Conservation (phyloP, 2,113 vertebrate genomes). For the Syrrhaptes paradoxus region DNA sequence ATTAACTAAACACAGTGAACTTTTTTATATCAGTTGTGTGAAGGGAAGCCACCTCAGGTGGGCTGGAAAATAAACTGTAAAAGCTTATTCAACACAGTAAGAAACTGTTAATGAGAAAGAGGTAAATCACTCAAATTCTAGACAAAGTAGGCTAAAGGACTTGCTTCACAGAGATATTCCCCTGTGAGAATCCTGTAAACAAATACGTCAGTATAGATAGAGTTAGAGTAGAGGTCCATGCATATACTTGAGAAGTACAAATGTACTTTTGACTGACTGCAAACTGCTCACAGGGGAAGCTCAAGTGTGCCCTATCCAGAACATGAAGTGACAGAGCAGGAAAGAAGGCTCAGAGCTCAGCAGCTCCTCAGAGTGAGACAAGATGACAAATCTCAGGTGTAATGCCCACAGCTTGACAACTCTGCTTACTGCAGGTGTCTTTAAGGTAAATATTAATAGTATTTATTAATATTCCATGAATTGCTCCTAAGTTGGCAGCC, state of each 20-base stretch:
- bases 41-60: neutral
- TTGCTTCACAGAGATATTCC: neutral
- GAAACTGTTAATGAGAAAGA: constrained; percentile 9
- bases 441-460: too few relatives aligned
- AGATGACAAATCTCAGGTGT: neutral
- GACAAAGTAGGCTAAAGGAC: neutral
- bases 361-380: neutral
- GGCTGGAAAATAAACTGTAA: constrained; percentile 17
- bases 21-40: neutral
- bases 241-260: neutral
- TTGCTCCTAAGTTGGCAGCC: neutral
- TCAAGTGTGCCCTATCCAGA: neutral
- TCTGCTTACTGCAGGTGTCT: neutral
- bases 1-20: neutral
- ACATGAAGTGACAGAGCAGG: neutral
- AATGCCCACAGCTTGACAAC: neutral
- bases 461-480: neutral
- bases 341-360: neutral
- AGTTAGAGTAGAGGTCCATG: neutral
- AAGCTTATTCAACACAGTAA: constrained; percentile 13
- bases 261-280: neutral
- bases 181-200: neutral
- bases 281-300: neutral
- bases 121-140: constrained; percentile 8
- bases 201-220: neutral